Evolutionary conservation across 2,888 invertebrate species (phyloP), one percentile per base, ranked within the genome.

Genomic region (Homarus gammarus): DNA sequence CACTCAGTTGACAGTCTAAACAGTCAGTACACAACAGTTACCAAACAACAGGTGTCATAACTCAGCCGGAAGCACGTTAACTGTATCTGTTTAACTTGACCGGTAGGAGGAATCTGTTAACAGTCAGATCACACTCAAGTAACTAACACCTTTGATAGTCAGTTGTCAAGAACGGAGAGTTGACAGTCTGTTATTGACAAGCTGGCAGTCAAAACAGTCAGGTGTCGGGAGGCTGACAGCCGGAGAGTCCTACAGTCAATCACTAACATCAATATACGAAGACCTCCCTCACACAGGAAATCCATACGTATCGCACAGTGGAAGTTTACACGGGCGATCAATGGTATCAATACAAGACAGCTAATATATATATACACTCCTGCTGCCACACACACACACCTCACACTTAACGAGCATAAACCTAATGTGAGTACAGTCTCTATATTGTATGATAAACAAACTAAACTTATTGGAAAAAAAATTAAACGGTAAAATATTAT

Each of bases 301-400:
- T 86, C 86, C 68, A 78, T 86, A 78, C 78, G 38, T 70, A 77
- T 79, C 78, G 51, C 49, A 77, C 44, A 44, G 78, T 70, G 36
- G 51, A 79, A 70, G 86, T 86, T 86, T 86, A 77, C 86, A 79
- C 36, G 86, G 78, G 22, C 86, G 78, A 86, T 86, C 78, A 86
- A 44, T 70, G 84, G 56, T 79, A 70, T 86, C 86, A 86, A 79
- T 86, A 86, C 49, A 33, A 51, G 78, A 36, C 33, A 12, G n/a
- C n/a, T n/a, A n/a, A n/a, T n/a, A n/a, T n/a, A n/a, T n/a, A 40
- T 40, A 81, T 40, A 40, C 81, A 81, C 31, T n/a, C n/a, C n/a
- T n/a, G n/a, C n/a, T n/a, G n/a, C n/a, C n/a, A n/a, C n/a, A n/a
- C n/a, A n/a, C 64, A 5, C 6, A 64, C 12, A 27, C 64, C n/a